Base-by-base conservation (phyloP, 1,140 invertebrate genomes). In the Musca vetustissima region DNA sequence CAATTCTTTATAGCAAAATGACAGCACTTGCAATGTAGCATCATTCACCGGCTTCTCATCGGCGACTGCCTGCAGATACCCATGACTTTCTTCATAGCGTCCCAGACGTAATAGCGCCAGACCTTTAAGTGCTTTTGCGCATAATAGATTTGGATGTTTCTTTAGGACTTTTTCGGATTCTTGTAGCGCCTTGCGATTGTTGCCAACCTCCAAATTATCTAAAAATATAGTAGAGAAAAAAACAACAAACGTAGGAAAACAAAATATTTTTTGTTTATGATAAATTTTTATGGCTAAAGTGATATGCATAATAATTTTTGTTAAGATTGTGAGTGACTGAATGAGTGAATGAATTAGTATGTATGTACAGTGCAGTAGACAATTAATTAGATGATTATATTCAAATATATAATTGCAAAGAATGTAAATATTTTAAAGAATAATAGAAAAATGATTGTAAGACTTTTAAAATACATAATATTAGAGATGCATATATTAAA, bases 141-240 rank as follows among this genome's bases (percentile, higher is more conserved):
- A 96, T 47, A 91, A 90, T 72, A 97, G 89, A 74, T 88, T 88
- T 69, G 95, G 93, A 75, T 94, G 93, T 83, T 98, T 98, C 79
- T 94, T 96, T 32, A 98, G 85, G 14, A 98, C 90, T 84, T 97
- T 98, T 69, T 98, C 96, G 7, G 94, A 94, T 85, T 98, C 97
- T 83, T 98, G 95, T n/a, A 98, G 86, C 0, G 96, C 96, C 82
- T 98, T 97, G 78, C 98, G 98, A 84, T 98, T 97, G 80, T 97
- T 97, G 19, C 95, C 95, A 87, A 90, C 90, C 82, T 99, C 97
- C 70, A 99, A 85, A 86, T 93, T 95, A 84, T 99, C 96, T 98
- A 82, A 70, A 88, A 89, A 66, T 50, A 64, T 28, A 28, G 28
- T 4, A 28, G 8, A 28, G 28, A 61, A 53, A 8, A n/a, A 19